Evolutionary conservation across 1,140 invertebrate genomes (phyloP), one percentile per base, ranked within the genome.

Genomic region (Phortica variegata): DNA sequence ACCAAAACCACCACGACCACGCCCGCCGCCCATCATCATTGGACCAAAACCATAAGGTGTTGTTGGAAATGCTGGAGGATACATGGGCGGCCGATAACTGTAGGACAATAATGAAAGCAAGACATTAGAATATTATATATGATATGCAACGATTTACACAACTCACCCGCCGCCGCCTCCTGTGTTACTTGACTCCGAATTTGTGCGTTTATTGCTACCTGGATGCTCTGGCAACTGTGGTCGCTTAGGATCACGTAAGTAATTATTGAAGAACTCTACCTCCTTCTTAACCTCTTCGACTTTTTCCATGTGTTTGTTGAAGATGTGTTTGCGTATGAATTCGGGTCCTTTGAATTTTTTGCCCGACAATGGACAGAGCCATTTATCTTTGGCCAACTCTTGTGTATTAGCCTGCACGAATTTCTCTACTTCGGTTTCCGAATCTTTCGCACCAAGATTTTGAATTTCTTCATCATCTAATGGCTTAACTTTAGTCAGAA

Each of bases 341-440:
- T 99, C 96, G 0, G 97, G 95, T 0, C 95, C 97, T 77, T 98
- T 99, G 77, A 99, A 99, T 75, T 99, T 99, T 75, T 99, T 99
- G 0, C 95, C 96, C 49, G 94, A 97, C 1, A 99, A 79, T 0
- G 97, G 96, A 80, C 97, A 99, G 18, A 99, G 77, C 95, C 96
- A 99, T 62, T 98, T 99, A 68, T 98, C 96, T 63, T 97, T 96
- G 0, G 90, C 88, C 16, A 98, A 61, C 78, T 99, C 96, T 65
- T 97, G 91, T 0, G 92, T 96, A 69, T 98, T 97, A 1, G 90
- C 87, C 59, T 88, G 84, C 9, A 97, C 87, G 60, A 98, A 97
- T 69, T 95, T 95, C 65, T 98, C 94, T 0, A 96, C 91, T 78
- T 96, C 93, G 72, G 83, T 84, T 61, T 94, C 90, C 1, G 86